These are phyloP conservation scores for Cenopis cana DNA, from an alignment of 2,888 invertebrate genomes.

Conservation along the genomic window DNA sequence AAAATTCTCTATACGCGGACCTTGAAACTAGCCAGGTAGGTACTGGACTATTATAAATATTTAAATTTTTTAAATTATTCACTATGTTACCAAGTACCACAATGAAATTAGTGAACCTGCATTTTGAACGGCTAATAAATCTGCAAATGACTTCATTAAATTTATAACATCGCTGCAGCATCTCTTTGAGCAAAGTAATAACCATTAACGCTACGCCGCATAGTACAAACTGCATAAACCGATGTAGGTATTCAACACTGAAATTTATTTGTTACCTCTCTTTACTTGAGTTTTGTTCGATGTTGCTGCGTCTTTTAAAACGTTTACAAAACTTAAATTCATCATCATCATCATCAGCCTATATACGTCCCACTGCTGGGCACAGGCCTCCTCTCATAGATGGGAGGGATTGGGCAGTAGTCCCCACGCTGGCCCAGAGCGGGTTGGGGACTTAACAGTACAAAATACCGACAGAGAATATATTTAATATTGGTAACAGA, in stretches of 20 bases:
- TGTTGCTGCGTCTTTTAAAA: background rate
- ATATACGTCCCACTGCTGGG: no score
- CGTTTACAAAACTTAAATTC: no score
- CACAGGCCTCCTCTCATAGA: no score
- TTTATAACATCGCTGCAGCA: conserved; percentile 38
- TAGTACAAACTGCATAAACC: conserved; percentile 42
- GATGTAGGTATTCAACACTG: conserved; percentile 34
- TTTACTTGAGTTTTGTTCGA: conserved; percentile 4
- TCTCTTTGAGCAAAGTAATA: conserved; percentile 43
- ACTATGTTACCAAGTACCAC: background rate
- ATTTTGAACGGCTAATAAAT: conserved; percentile 38
- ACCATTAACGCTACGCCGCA: conserved; percentile 41
- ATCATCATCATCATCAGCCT: no score
- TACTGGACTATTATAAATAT: no score
- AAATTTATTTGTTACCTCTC: conserved; percentile 34
- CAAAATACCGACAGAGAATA: no score
- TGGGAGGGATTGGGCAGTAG: no score
- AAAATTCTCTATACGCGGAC: no score
- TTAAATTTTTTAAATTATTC: background rate
- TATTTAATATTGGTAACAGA: no score
- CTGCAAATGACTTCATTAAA: conserved; percentile 40
- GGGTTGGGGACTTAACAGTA: no score
- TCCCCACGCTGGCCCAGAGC: no score
- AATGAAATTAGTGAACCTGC: background rate
- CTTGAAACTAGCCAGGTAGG: no score